A percentile compares a stretch with the other conserved stretches of the same genome.
These are phyloP conservation scores for Volucella zonaria DNA, from an alignment of 2,888 invertebrate genomes.

Conservation along the genomic window DNA sequence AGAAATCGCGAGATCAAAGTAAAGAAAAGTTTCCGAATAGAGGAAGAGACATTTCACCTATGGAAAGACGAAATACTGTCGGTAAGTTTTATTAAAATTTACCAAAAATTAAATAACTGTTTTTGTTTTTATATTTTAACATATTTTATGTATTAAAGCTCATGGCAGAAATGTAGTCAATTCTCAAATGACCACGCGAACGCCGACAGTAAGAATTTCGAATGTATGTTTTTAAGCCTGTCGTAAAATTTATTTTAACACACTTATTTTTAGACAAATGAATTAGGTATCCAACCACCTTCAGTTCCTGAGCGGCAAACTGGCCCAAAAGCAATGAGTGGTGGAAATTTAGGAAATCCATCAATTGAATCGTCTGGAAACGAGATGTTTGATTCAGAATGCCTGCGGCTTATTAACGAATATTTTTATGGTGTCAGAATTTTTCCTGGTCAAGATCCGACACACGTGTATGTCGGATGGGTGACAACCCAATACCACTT, in stretches of 20 bases:
- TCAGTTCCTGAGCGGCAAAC: slow-evolving; percentile 85
- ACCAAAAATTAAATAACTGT: not conserved
- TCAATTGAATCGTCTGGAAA: slow-evolving; percentile 92
- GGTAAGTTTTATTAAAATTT: slow-evolving; percentile 53
- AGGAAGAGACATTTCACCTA: slow-evolving; percentile 77
- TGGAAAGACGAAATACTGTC: slow-evolving; percentile 82
- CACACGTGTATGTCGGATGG: slow-evolving; percentile 97
- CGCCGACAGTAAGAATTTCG: slow-evolving; percentile 83
- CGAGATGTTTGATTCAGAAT: slow-evolving; percentile 93
- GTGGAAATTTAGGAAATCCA: slow-evolving; percentile 85
- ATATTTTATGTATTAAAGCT: slow-evolving; percentile 77
- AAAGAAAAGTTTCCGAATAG: slow-evolving; percentile 84
- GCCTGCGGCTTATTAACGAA: slow-evolving; percentile 96
- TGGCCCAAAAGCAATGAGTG: slow-evolving; percentile 87
- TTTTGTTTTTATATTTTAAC: not conserved
- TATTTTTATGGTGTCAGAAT: slow-evolving; percentile 93
- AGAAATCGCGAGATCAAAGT: slow-evolving; percentile 88
- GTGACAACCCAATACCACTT: slow-evolving; percentile 98
- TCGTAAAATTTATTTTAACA: not conserved
- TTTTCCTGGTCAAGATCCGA: slow-evolving; percentile 82
- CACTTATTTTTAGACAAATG: slow-evolving; percentile 82
- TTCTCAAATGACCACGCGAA: slow-evolving; percentile 82
- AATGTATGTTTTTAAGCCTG: slow-evolving; percentile 77
- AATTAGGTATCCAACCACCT: slow-evolving; percentile 86
- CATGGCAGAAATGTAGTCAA: slow-evolving; percentile 83